phyloP scores from a whole-genome alignment of 2,113 vertebrate species.

The human (Homo sapiens) region GRCh38 chr2:95092001-95092500 shows the following conservation, averaged over 20 bases:
- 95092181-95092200: neutral
- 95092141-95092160: no score
- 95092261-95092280: neutral
- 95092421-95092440: neutral
- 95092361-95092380: neutral
- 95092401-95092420: neutral
- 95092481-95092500: neutral
- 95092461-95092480: neutral
- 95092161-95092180: neutral
- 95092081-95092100: neutral
- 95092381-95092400: neutral
- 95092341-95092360: neutral
- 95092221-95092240: neutral
- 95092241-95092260: neutral
- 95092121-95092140: neutral
- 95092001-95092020: neutral
- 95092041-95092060: neutral
- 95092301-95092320: neutral
- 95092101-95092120: neutral
- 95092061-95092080: fast-evolving
- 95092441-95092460: neutral
- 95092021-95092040: neutral
- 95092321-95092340: no score
- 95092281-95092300: neutral
- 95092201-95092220: neutral